Evolutionary conservation across 2,113 vertebrate genomes (phyloP), one percentile per base, ranked within the genome.

Genomic region (Anarhynchus alexandrinus): DNA sequence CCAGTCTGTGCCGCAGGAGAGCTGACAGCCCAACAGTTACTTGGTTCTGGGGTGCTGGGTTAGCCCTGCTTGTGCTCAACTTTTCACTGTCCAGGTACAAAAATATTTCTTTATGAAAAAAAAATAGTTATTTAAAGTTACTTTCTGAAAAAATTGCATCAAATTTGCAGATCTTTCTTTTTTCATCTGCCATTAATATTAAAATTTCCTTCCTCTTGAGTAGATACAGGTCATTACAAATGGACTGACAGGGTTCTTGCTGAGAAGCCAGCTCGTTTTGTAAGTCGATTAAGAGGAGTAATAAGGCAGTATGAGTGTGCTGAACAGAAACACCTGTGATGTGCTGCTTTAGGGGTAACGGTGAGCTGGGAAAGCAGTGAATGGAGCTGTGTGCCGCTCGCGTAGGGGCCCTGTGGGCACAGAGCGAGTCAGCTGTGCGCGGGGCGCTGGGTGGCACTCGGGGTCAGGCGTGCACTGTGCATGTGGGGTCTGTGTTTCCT

Each of bases 11-110:
- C 78, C 67, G 59, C n/a, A 55, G 13, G 34, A 62, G 61, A 67
- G 59, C 74, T 66, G 49, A 6, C 21, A 38, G 55, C 43, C 42
- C 18, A 5, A 2, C 20, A 2, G 21, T 15, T 80, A 21, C 17
- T 83, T 84, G 73, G 34, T 42, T 1, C 29, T 9, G 6, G 42
- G 23, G 30, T 42, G 2, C 29, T 11, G 6, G 45, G 23, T 67
- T 38, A 71, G 77, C 29, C 52, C 66, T 23, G 4, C 1, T 4
- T 6, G 32, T 0, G 0, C 42, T 90, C 57, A 18, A 6, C 57
- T 52, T 69, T 58, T 19, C 20, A 9, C n/a, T 83, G 21, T 30
- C 54, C 34, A 64, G 40, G 38, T 43, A 69, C 25, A 73, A 51
- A 69, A 71, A 32, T 12, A 14, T 30, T 59, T 23, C 36, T 45